Percentiles rank a stretch among this genome's conserved stretches.
phyloP scores from a whole-genome alignment of 30 jellyfish, hydroid and myxozoan genomes.

The Chrysaora quinquecirrha region DNA sequence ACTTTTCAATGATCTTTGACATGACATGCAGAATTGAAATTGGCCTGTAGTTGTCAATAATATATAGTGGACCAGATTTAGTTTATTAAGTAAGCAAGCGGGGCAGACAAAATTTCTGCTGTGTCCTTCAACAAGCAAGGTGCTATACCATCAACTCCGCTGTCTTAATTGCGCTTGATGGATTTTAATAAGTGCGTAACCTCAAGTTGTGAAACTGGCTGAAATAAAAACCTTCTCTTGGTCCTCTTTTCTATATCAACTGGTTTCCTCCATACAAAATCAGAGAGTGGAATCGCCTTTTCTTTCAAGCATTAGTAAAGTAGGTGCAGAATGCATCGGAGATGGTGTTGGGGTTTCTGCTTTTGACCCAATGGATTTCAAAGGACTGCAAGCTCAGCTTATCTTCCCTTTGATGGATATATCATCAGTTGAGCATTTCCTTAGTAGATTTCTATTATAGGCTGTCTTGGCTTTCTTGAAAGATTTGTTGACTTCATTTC shows the following conservation, averaged over 20 bases:
- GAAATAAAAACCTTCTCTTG: conserved; percentile 30
- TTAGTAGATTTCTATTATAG: conserved; percentile 10
- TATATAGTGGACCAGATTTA: conserved; percentile 43
- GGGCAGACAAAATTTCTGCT: conserved; percentile 42
- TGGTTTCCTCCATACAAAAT: conserved; percentile 40
- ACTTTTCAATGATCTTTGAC: conserved; percentile 33
- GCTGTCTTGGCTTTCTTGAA: conserved; percentile 8
- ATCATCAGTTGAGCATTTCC: conserved; percentile 4
- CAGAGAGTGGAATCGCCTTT: conserved; percentile 20
- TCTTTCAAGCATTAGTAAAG: conserved; percentile 50
- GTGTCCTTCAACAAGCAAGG: conserved; percentile 58
- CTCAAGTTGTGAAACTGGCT: conserved; percentile 33
- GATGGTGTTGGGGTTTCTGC: conserved; percentile 21
- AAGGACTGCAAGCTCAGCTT: conserved; percentile 20
- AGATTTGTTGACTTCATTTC: conserved; percentile 28
- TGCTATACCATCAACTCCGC: conserved; percentile 44
- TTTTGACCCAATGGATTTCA: conserved; percentile 48
- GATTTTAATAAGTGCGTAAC: conserved; percentile 3
- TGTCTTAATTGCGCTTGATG: conserved; percentile 29
- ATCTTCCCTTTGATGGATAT: conserved; percentile 42
- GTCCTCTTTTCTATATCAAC: conserved; percentile 14
- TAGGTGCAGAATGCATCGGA: conserved; percentile 37
- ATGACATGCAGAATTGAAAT: background rate
- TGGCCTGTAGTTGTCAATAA: background rate
- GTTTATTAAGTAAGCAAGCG: conserved; percentile 54